These are phyloP conservation scores for Phodopus roborovskii DNA, from an alignment of 2,113 vertebrate genomes.

Conservation along the genomic window DNA sequence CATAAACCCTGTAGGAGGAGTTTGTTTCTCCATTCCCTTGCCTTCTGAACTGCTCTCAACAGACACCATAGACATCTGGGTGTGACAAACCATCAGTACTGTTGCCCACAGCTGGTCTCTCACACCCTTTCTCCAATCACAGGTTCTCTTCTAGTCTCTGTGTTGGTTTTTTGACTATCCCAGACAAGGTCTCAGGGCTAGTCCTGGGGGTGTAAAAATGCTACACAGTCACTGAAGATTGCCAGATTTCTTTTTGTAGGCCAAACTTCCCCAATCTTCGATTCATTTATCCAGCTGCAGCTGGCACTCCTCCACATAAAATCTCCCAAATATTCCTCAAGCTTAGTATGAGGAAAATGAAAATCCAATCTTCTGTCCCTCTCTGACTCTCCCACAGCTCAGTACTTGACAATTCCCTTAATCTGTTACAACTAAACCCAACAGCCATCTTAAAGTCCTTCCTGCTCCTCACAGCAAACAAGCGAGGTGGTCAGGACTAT, in stretches of 20 bases:
- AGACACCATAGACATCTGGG: not conserved
- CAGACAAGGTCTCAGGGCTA: not conserved
- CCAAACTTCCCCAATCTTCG: not conserved
- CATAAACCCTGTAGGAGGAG: not conserved
- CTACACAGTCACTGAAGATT: not conserved
- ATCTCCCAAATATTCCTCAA: not conserved
- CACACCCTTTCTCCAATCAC: too few species aligned
- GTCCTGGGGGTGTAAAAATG: not conserved
- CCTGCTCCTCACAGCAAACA: not conserved
- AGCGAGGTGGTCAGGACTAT: not conserved
- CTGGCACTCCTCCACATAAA: not conserved
- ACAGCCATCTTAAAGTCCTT: not conserved
- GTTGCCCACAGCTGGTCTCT: rapidly evolving
- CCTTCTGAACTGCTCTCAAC: not conserved
- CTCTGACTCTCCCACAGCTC: not conserved
- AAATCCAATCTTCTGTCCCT: not conserved
- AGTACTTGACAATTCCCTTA: not conserved
- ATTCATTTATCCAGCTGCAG: not conserved
- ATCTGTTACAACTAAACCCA: not conserved
- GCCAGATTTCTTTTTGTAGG: not conserved
- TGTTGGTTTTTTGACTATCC: too few species aligned
- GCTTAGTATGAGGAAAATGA: not conserved
- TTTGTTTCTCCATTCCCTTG: not conserved
- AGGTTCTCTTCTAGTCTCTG: not conserved
- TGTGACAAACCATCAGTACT: not conserved